Conservation (phyloP, 1,140 invertebrate species). For the Trichonephila clavipes region DNA sequence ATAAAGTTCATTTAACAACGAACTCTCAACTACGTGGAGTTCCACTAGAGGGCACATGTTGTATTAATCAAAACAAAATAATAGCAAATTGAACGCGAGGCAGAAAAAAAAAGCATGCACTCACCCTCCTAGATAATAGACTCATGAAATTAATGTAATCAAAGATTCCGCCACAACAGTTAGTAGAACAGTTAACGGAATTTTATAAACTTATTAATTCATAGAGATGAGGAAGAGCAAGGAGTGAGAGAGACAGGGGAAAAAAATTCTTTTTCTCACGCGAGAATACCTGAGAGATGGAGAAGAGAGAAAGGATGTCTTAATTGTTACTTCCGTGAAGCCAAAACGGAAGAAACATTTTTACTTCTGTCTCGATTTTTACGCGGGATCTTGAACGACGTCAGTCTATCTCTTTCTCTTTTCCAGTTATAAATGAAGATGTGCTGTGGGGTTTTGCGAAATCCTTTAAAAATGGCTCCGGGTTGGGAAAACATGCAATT, state of each 20-base stretch:
- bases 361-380: conserved; percentile 69
- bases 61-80: conserved; percentile 57
- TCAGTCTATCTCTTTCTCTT: neutral
- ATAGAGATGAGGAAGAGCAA: neutral
- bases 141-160: conserved; percentile 68
- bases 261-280: conserved; percentile 57
- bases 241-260: neutral
- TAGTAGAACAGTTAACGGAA: conserved; percentile 64
- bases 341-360: conserved; percentile 71
- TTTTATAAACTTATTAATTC: conserved; percentile 75
- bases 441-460: conserved; percentile 28
- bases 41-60: neutral
- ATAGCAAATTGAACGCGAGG: neutral
- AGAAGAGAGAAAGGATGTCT: conserved; percentile 31
- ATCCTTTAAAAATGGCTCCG: conserved; percentile 58
- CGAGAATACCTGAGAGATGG: conserved; percentile 4
- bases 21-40: neutral
- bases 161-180: neutral
- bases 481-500: conserved; percentile 67
- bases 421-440: conserved; percentile 69
- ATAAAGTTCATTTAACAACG: conserved; percentile 3
- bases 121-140: conserved; percentile 28
- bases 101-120: neutral
- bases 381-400: conserved; percentile 56
- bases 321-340: conserved; percentile 62